phyloP scores from a whole-genome alignment of 2,797 vertebrate species.

The Thalassophryne amazonica region DNA sequence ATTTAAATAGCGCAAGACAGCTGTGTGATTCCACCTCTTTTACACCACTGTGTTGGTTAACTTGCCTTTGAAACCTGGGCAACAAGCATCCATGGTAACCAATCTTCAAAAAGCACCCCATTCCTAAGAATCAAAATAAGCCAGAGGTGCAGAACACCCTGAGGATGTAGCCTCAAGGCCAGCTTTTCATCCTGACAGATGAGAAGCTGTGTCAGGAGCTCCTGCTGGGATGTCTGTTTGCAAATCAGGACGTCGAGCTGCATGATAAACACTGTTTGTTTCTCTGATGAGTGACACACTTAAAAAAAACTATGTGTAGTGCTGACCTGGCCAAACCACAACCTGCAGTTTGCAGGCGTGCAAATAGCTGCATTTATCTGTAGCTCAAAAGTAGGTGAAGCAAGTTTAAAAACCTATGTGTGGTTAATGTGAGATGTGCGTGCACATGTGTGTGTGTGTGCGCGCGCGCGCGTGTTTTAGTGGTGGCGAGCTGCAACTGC shows the following conservation, averaged over 20 bases:
- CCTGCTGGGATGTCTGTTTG: constrained; percentile 40
- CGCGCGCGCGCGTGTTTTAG: background rate
- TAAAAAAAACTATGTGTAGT: constrained; percentile 3
- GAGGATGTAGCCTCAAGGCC: constrained; percentile 17
- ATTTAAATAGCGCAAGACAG: too few species aligned
- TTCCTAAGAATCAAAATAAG: constrained; percentile 28
- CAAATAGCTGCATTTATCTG: constrained; percentile 8
- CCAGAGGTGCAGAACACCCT: constrained; percentile 20
- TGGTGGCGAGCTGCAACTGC: constrained; percentile 3
- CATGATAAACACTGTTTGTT: constrained; percentile 41
- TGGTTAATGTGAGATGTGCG: constrained; percentile 12
- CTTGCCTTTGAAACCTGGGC: constrained; percentile 14
- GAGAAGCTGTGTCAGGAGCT: constrained; percentile 28
- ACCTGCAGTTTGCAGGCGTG: constrained; percentile 20
- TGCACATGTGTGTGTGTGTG: background rate
- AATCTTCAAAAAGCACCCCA: constrained; percentile 19
- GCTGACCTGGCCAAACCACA: background rate
- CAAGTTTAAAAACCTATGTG: constrained; percentile 18
- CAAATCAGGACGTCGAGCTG: constrained; percentile 43
- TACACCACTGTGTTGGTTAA: too few species aligned
- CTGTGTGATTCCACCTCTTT: too few species aligned
- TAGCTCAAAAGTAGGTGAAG: constrained; percentile 3
- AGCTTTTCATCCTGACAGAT: constrained; percentile 35
- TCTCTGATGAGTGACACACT: constrained; percentile 12
- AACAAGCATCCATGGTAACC: constrained; percentile 8